Evolutionary conservation across 2,113 vertebrate species (phyloP).

Genomic region (Eretmochelys imbricata): DNA sequence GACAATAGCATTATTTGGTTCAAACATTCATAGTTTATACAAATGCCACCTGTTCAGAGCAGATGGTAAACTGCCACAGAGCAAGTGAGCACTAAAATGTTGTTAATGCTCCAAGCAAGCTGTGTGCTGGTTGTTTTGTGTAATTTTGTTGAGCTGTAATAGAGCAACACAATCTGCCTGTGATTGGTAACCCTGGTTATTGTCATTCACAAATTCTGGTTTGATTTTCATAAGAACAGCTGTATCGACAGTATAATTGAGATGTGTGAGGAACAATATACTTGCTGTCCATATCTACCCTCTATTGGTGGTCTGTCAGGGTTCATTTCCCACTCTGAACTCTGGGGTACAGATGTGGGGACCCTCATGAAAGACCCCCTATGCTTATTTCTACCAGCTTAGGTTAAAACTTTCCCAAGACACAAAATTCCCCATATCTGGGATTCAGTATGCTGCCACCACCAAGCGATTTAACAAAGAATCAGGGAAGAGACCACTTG

Average conservation of each 20-base stretch:
- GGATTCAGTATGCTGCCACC: too few relatives aligned
- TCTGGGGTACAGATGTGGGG: too few relatives aligned
- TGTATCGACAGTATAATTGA: constrained; percentile 60
- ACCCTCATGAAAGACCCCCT: too few relatives aligned
- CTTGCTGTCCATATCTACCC: constrained; percentile 10
- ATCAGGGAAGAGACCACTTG: too few relatives aligned
- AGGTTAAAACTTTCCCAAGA: too few relatives aligned
- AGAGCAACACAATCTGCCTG: constrained; percentile 55
- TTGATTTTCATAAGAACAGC: constrained; percentile 70
- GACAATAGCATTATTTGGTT: constrained; percentile 66
- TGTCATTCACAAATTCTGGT: constrained; percentile 68
- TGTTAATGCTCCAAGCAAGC: constrained; percentile 42
- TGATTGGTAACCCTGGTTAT: constrained; percentile 48
- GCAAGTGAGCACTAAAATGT: constrained; percentile 54
- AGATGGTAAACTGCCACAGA: constrained; percentile 71
- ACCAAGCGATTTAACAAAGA: too few relatives aligned
- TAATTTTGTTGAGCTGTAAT: constrained; percentile 59
- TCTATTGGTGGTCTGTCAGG: not conserved
- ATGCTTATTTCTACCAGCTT: too few relatives aligned
- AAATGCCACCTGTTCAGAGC: constrained; percentile 72
- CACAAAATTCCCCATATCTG: too few relatives aligned
- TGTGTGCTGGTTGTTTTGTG: constrained; percentile 64
- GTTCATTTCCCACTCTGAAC: too few relatives aligned
- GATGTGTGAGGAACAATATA: constrained; percentile 39
- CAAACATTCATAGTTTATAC: constrained; percentile 30